Base-by-base conservation (phyloP, 2,797 vertebrate genomes). In the Bryconaethiops microstoma region DNA sequence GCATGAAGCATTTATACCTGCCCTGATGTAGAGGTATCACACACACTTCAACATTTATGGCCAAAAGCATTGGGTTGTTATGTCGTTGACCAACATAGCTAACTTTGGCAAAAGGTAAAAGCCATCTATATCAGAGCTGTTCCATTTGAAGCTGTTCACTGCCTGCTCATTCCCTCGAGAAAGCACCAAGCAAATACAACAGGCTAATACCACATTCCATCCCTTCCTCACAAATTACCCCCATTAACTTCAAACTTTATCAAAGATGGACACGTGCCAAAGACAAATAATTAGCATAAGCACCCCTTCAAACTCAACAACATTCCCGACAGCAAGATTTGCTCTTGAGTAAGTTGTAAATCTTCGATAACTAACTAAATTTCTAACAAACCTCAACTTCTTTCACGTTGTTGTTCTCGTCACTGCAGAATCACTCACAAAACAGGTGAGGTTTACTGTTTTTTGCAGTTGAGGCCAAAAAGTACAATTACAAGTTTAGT, bases 221-320 rank as follows among this genome's bases (percentile, higher is more conserved):
- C 12, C n/a, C 9, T 52, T 80, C 23, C 42, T 80, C 17, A 19
- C 1, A 45, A 60, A 68, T 50, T 10, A 69, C 14, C 52, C 52
- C 39, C 62, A 50, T 74, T 80, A 48, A 60, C 9, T 8, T 75
- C 48, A 5, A 1, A 23, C 60, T 65, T 48, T 40, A 50, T 75
- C 42, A 69, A 69, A 75, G 52, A 69, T 39, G n/a, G 45, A 12
- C 19, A 25, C 8, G n/a, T 48, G 54, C 63, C 40, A 60, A 48
- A 68, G 12, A 50, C 52, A 45, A 16, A 29, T 1, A 3, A 73
- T 64, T 12, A 67, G 50, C 16, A 23, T 19, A 14, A 50, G 12
- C 9, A 10, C n/a, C 14, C 29, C 1, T 19, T 14, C 7, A 55
- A 21, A 25, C 35, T 54, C 29, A 72, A 63, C 40, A 0, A 8